These are phyloP conservation scores for Actias luna DNA, from an alignment of 2,888 invertebrate genomes.

Conservation along the genomic window DNA sequence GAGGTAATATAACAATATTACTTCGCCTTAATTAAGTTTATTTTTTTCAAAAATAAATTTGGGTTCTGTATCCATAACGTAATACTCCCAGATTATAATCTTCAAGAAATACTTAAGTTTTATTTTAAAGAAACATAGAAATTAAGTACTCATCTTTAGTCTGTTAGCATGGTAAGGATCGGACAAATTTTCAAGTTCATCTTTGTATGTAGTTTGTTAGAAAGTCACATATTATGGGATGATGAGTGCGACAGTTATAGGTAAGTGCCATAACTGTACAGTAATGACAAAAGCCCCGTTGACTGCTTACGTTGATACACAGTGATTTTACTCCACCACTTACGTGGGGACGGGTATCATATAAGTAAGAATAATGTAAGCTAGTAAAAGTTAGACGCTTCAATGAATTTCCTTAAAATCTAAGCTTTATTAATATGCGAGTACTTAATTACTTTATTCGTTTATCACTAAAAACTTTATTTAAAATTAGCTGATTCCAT, in stretches of 20 bases:
- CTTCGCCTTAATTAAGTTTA: no score
- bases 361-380: neutral
- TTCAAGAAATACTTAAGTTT: no score
- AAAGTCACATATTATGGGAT: constrained; percentile 32
- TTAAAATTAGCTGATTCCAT: no score
- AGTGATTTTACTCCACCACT: constrained; percentile 7
- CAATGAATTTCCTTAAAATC: neutral
- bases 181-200: neutral
- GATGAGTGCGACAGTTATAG: constrained; percentile 65
- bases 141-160: no score
- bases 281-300: constrained; percentile 63
- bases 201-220: neutral
- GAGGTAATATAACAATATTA: no score
- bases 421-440: no score
- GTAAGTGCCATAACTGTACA: constrained; percentile 70
- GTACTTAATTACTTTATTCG: no score
- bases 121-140: no score
- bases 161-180: neutral
- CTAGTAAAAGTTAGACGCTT: neutral
- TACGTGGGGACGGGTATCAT: neutral
- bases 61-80: no score
- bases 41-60: no score
- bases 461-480: no score
- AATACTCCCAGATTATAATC: no score
- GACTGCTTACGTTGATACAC: constrained; percentile 45